Evolutionary conservation across 2,797 vertebrate species (phyloP).

Genomic region (Anolis apletophallus): DNA sequence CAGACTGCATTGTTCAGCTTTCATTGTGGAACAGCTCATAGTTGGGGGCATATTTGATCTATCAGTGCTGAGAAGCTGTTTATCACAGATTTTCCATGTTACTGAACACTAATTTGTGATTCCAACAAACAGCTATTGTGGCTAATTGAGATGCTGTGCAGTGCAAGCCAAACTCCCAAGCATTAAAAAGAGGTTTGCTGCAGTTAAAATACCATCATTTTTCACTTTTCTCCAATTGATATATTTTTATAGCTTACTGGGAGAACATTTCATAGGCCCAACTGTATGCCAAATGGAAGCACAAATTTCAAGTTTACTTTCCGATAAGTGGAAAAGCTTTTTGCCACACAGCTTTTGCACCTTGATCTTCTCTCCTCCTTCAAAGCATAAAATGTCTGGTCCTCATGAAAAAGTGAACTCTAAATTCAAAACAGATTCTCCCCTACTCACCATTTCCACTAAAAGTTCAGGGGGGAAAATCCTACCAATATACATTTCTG

Average conservation of each 20-base stretch:
- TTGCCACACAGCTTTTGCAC: not conserved
- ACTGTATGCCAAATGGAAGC: not conserved
- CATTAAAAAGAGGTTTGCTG: conserved; percentile 47
- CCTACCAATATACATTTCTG: not conserved
- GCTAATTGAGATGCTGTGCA: conserved; percentile 43
- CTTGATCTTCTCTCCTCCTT: not conserved
- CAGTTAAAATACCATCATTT: conserved; percentile 36
- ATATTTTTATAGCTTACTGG: conserved; percentile 26
- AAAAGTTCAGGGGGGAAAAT: not conserved
- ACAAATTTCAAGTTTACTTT: not conserved
- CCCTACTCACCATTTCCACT: not conserved
- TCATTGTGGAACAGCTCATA: conserved; percentile 59
- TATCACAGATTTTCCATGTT: conserved; percentile 55
- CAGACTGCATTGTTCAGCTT: conserved; percentile 56
- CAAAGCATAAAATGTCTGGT: not conserved
- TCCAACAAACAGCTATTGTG: conserved; percentile 49
- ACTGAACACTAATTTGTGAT: conserved; percentile 54
- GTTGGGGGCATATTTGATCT: conserved; percentile 59
- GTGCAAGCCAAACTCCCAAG: conserved; percentile 29
- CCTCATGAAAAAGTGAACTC: not conserved
- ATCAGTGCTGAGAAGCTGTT: conserved; percentile 52
- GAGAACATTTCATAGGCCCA: not conserved
- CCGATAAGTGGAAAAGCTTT: not conserved
- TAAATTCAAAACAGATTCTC: not conserved
- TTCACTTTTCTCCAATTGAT: conserved; percentile 29